These are phyloP conservation scores for Drosophila punjabiensis DNA, from an alignment of 1,140 invertebrate species.

Conservation along the genomic window DNA sequence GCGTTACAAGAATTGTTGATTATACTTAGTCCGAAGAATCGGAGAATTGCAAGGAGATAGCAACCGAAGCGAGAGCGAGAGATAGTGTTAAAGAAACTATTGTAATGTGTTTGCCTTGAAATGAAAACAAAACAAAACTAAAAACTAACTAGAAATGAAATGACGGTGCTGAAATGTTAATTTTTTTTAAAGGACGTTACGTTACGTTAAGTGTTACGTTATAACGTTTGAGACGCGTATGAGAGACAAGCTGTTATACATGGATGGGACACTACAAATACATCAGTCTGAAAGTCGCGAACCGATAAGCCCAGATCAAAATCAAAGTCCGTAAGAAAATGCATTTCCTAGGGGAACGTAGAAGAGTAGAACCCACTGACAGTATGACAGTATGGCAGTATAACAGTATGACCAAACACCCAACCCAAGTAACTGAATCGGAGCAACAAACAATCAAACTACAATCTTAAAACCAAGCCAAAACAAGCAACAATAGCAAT, in stretches of 20 bases:
- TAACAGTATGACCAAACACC: slow-evolving; percentile 51
- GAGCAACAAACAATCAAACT: slow-evolving; percentile 84
- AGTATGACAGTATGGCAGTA: slow-evolving; percentile 21
- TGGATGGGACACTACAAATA: slow-evolving; percentile 44
- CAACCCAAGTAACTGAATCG: slow-evolving; percentile 75
- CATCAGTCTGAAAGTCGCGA: slow-evolving; percentile 2
- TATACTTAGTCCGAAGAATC: slow-evolving; percentile 40
- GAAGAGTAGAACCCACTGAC: slow-evolving; percentile 16
- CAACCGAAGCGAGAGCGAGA: slow-evolving; percentile 15
- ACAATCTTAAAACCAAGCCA: slow-evolving; percentile 32
- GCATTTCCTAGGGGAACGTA: slow-evolving; percentile 32
- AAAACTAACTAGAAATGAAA: slow-evolving; percentile 58
- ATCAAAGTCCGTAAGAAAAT: slow-evolving; percentile 9
- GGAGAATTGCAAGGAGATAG: slow-evolving; percentile 4
- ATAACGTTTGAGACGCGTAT: slow-evolving; percentile 54
- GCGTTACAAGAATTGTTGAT: slow-evolving; percentile 54
- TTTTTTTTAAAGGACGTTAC: slow-evolving; percentile 72
- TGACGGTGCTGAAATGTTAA: slow-evolving; percentile 85
- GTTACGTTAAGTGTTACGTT: slow-evolving; percentile 65
- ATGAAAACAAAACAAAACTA: slow-evolving; percentile 61
- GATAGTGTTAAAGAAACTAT: slow-evolving; percentile 53
- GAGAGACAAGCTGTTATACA: slow-evolving; percentile 71
- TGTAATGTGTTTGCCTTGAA: slow-evolving; percentile 84
- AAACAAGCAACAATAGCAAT: slow-evolving; percentile 61
- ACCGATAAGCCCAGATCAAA: slow-evolving; percentile 1